Base-by-base conservation (phyloP, 2,888 invertebrate genomes). In the Ypsolopha scabrella region DNA sequence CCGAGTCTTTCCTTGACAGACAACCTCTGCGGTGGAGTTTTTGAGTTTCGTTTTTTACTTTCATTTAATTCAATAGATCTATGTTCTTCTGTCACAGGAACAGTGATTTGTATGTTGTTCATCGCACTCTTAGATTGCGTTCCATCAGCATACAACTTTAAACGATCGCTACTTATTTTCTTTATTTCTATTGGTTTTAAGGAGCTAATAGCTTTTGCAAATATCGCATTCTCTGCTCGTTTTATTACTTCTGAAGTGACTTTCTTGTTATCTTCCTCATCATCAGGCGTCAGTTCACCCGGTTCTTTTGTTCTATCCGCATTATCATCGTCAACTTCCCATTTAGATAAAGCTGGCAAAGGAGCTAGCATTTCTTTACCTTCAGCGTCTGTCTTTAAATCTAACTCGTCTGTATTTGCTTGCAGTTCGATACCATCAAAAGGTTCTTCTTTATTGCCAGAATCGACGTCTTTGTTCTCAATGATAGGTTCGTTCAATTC, bases 171-270 rank as follows among this genome's bases (percentile, higher is more conserved):
- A 57, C 90, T 91, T 50, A 91, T 91, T 70, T 92, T 93, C 66
- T 92, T 93, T 49, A 92, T 92, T 80, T 93, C 93, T 50, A 92
- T 90, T 0, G 93, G 93, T 53, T 92, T 87, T 46, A 94, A 90
- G 0, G 94, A 93, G 65, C 92, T 94, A 44, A 94, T 93, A 0
- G 94, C 94, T 74, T 96, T 95, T 43, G 96, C 94, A 71, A 96
- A 94, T 61, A 97, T 93, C 0, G 94, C 96, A 71, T 96, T 96
- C 80, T 97, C 96, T 1, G 97, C 96, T 58, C 95, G 88, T 68
- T 96, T 96, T 49, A 97, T 83, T 6, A 97, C 95, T 75, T 96
- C 96, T 14, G 93, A 93, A 1, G 96, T 95, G 1, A 92, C 91
- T 79, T 94, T 94, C 52, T 88, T 88, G 7, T 87, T 80, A 60